Conservation (phyloP, 2,888 invertebrate genomes). For the Glyphotaelius pellucidus region DNA sequence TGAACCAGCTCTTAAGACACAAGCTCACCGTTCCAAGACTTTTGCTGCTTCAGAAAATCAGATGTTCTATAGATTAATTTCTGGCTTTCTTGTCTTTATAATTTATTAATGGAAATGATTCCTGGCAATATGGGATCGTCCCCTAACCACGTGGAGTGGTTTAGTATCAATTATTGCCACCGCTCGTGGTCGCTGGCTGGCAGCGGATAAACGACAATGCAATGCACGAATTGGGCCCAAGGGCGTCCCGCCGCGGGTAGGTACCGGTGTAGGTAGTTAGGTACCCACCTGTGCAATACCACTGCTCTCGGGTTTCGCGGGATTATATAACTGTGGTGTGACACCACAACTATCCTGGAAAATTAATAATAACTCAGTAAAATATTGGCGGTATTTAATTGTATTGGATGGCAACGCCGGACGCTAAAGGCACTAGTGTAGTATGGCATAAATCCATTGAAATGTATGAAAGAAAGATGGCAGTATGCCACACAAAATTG, state of each 20-base stretch:
- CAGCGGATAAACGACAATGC: constrained; percentile 14
- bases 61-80: not conserved
- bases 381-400: too few species aligned
- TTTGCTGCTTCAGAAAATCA: not conserved
- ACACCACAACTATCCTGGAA: too few species aligned
- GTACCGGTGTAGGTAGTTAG: not conserved
- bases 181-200: not conserved
- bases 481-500: too few species aligned
- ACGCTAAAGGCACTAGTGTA: too few species aligned
- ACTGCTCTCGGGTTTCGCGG: not conserved
- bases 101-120: not conserved
- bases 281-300: constrained; percentile 24
- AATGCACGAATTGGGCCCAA: constrained; percentile 33
- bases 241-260: constrained; percentile 34
- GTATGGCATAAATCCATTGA: too few species aligned
- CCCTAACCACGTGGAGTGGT: not conserved
- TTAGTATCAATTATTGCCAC: not conserved
- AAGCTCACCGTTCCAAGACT: not conserved
- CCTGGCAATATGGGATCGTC: not conserved
- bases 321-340: not conserved
- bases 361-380: too few species aligned
- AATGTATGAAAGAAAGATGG: too few species aligned
- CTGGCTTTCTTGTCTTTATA: not conserved
- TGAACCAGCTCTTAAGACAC: too few species aligned
- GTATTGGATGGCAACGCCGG: too few species aligned